Conservation (phyloP, 1,140 invertebrate species). For the Drosophila watanabei region DNA sequence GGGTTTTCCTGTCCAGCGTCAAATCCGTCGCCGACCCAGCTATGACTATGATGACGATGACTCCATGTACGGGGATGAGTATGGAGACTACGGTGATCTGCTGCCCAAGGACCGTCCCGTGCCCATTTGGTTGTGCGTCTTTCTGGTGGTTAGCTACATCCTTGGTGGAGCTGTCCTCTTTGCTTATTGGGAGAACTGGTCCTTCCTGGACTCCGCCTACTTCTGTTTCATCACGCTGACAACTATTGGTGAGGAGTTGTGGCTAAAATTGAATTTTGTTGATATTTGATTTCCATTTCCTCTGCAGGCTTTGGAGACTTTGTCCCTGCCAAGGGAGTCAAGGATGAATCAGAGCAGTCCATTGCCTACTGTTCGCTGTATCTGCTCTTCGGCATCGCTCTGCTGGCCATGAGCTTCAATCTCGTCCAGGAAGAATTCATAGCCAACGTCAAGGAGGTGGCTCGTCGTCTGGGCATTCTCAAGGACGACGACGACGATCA, state of each 20-base stretch:
- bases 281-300: background rate
- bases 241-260: slow-evolving; percentile 90
- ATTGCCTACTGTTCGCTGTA: slow-evolving; percentile 97
- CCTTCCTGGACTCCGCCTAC: slow-evolving; percentile 95
- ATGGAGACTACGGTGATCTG: slow-evolving; percentile 85
- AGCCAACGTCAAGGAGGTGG: slow-evolving; percentile 93
- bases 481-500: slow-evolving; percentile 90
- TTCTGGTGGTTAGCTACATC: slow-evolving; percentile 95
- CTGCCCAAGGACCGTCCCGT: slow-evolving; percentile 88
- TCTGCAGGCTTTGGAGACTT: slow-evolving; percentile 94
- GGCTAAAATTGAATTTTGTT: background rate
- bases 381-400: slow-evolving; percentile 97
- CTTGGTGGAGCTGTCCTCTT: slow-evolving; percentile 95
- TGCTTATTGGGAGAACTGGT: slow-evolving; percentile 94
- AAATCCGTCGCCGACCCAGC: slow-evolving; percentile 77
- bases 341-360: slow-evolving; percentile 90
- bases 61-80: slow-evolving; percentile 87
- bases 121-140: slow-evolving; percentile 96
- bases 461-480: slow-evolving; percentile 93
- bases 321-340: slow-evolving; percentile 93
- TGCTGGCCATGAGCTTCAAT: slow-evolving; percentile 99
- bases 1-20: slow-evolving; percentile 88
- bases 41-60: slow-evolving; percentile 83
- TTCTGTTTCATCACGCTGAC: slow-evolving; percentile 98
- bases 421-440: slow-evolving; percentile 97